These are phyloP conservation scores for Mycetomoellerius zeteki DNA, from an alignment of 1,140 invertebrate species.

Conservation along the genomic window DNA sequence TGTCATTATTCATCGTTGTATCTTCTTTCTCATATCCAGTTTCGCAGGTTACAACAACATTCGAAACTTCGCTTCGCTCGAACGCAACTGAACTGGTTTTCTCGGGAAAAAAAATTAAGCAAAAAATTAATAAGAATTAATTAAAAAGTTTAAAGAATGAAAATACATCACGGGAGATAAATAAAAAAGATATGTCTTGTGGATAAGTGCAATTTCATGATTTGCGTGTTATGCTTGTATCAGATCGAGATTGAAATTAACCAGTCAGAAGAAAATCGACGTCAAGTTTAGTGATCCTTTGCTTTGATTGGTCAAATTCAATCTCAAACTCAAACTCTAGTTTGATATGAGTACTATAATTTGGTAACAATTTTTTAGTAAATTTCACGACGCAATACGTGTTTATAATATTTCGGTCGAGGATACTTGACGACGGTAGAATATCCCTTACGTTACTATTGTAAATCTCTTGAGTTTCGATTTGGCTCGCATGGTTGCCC, in stretches of 20 bases:
- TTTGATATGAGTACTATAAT: background rate
- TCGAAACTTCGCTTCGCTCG: background rate
- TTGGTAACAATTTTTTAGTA: background rate
- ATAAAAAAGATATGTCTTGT: no score
- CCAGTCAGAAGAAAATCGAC: no score
- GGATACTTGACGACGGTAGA: background rate
- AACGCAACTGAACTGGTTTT: background rate
- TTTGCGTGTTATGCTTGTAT: background rate
- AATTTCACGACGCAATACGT: background rate
- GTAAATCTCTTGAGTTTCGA: conserved; percentile 38
- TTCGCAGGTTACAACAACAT: conserved; percentile 14
- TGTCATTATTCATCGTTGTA: conserved; percentile 60
- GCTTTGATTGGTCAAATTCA: no score
- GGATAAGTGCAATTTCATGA: background rate
- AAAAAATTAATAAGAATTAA: no score
- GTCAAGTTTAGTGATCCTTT: no score
- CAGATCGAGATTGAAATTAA: no score
- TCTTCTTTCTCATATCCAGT: conserved; percentile 19
- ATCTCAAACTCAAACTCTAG: no score
- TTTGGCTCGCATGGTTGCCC: conserved; percentile 3
- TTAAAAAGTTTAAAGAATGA: background rate
- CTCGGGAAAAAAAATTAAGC: background rate
- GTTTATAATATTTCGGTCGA: background rate
- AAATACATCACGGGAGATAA: background rate
- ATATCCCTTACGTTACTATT: background rate